Conservation (phyloP, 2,113 vertebrate genomes). For the Camelus bactrianus region DNA sequence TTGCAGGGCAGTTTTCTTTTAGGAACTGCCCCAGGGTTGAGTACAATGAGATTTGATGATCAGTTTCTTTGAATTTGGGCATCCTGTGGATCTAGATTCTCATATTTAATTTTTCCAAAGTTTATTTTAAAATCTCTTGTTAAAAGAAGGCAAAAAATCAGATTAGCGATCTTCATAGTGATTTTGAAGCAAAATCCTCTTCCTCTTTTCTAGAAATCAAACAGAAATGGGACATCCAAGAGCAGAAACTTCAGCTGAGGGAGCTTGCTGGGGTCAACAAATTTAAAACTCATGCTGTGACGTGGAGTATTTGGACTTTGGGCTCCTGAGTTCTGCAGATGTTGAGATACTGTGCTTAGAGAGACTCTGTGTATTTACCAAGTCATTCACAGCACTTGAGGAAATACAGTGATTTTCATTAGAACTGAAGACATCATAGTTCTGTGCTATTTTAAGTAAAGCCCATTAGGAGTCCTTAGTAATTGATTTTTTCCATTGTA, state of each 20-base stretch:
- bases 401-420: constrained; percentile 43
- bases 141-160: background rate
- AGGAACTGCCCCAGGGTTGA: background rate
- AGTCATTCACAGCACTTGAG: constrained; percentile 51
- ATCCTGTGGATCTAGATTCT: background rate
- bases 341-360: background rate
- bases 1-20: background rate
- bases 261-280: background rate
- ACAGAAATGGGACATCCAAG: background rate
- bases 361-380: background rate
- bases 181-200: constrained; percentile 4
- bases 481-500: constrained; percentile 79
- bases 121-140: background rate
- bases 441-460: constrained; percentile 69
- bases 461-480: constrained; percentile 52
- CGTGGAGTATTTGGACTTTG: constrained; percentile 22
- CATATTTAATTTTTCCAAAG: background rate
- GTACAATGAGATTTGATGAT: background rate
- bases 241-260: background rate
- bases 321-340: background rate
- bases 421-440: constrained; percentile 37
- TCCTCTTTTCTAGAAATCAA: background rate
- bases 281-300: background rate
- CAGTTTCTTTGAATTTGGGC: background rate
- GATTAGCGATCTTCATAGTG: background rate